Conservation (phyloP, 2,113 vertebrate species). For the Diadophis punctatus region DNA sequence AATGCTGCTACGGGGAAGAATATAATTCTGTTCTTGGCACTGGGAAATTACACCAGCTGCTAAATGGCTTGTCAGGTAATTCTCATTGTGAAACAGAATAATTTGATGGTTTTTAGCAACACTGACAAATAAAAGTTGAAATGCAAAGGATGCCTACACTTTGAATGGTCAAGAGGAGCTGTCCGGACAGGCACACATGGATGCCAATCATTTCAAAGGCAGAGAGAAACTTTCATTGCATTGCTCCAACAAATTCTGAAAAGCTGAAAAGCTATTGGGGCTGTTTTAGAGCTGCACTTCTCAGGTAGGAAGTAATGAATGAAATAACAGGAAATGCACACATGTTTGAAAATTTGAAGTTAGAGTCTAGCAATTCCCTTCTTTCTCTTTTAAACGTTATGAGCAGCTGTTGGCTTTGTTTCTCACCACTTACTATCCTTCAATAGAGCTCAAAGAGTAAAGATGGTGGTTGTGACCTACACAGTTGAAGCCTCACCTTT, state of each 20-base stretch:
- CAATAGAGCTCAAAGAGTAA: neutral
- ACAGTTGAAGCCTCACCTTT: neutral
- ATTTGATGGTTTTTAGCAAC: neutral
- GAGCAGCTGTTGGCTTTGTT: neutral
- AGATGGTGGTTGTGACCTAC: neutral
- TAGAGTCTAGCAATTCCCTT: neutral
- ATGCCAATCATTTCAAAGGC: neutral
- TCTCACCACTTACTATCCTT: neutral
- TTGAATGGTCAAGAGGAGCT: neutral
- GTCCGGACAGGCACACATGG: neutral
- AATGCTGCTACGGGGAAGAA: neutral
- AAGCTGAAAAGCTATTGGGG: neutral
- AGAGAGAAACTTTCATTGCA: neutral
- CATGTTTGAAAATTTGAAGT: neutral
- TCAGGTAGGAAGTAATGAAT: neutral
- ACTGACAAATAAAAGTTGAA: neutral
- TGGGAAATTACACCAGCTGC: slow-evolving; percentile 1
- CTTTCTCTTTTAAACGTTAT: neutral
- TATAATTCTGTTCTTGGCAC: neutral
- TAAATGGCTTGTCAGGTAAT: slow-evolving; percentile 14
- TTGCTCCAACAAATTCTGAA: neutral
- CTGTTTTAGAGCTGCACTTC: neutral
- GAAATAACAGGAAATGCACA: neutral
- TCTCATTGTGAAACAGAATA: neutral
- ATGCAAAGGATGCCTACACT: neutral